A percentile compares a stretch with the other conserved stretches of the same genome.
These are phyloP conservation scores for Plebejus anna DNA, from an alignment of 2,888 invertebrate genomes.

Conservation along the genomic window DNA sequence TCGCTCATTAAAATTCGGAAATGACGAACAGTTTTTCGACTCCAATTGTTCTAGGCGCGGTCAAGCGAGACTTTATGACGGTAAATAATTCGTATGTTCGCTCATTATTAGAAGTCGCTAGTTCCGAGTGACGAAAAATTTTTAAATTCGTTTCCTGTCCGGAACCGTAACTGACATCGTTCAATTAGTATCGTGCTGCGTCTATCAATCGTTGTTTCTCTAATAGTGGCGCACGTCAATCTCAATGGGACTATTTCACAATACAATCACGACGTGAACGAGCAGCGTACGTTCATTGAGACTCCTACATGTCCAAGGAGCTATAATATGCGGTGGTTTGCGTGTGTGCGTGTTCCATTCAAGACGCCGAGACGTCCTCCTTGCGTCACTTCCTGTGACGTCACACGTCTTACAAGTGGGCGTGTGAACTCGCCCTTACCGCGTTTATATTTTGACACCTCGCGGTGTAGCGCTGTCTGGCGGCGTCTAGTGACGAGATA, in stretches of 20 bases:
- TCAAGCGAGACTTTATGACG: slow-evolving; percentile 63
- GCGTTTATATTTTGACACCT: slow-evolving; percentile 62
- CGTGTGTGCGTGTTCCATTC: slow-evolving; percentile 66
- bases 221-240: slow-evolving; percentile 58
- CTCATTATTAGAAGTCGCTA: slow-evolving; percentile 57
- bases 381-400: slow-evolving; percentile 72
- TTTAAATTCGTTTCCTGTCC: slow-evolving; percentile 52
- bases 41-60: slow-evolving; percentile 60
- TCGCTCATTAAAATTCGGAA: slow-evolving; percentile 73
- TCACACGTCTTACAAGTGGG: slow-evolving; percentile 68
- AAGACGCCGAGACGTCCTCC: slow-evolving; percentile 57
- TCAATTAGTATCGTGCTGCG: slow-evolving; percentile 59
- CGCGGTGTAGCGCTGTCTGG: slow-evolving; percentile 43
- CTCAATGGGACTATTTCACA: slow-evolving; percentile 56
- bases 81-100: slow-evolving; percentile 49
- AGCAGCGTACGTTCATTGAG: slow-evolving; percentile 67
- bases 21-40: slow-evolving; percentile 70
- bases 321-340: slow-evolving; percentile 33
- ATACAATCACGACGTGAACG: slow-evolving; percentile 54
- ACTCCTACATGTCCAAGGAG: slow-evolving; percentile 50
- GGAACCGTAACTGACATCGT: slow-evolving; percentile 56
- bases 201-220: slow-evolving; percentile 56
- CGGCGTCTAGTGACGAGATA: slow-evolving; percentile 53
- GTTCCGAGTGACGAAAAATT: slow-evolving; percentile 45
- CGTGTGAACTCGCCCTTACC: slow-evolving; percentile 63